Evolutionary conservation across 1,140 invertebrate species (phyloP), one percentile per base, ranked within the genome.

Genomic region (Chlorops oryzae): DNA sequence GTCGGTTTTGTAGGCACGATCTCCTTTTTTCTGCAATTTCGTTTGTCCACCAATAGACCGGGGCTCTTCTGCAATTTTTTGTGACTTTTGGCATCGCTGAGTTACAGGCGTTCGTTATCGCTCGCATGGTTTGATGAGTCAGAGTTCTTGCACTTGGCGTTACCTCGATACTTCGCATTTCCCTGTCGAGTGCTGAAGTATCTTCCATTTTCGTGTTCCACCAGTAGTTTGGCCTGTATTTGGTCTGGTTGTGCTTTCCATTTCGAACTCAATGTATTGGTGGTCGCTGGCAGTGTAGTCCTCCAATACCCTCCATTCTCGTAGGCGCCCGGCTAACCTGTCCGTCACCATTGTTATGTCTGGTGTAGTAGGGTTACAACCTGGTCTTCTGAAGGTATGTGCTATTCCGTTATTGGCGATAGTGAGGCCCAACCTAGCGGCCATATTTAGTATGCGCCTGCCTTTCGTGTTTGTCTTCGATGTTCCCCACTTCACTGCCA

Each of bases 401-500:
- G 45, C 21, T 7, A 5, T 18, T 4, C 45, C 45, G 3, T 2
- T 43, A 38, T 59, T 61, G 1, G 55, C 12, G 2, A 59, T 39
- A n/a, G 28, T n/a, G n/a, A 61, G 45, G 1, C 39, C 55, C 10
- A 37, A n/a, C 15, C 57, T 20, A 37, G 21, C n/a, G 49, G 53
- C 50, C 54, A 59, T 55, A 12, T 63, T 50, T 22, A 54, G 10
- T 10, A 66, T 27, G 10, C 45, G 37, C 17, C 18, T 22, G 0
- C 57, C 59, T 48, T 50, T 56, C 5, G 45, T 47, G 39, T 60
- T 42, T 0, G 56, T 18, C 3, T 15, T 4, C 2, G 44, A 1
- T 51, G 52, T 57, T 3, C 62, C 56, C 56, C 56, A 61, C 15
- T 63, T 57, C 9, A 35, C 9, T 0, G 59, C 48, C 27, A 35